Conservation (phyloP, 92 coral and sea anemone genomes). For the Epizoanthus scotinus region DNA sequence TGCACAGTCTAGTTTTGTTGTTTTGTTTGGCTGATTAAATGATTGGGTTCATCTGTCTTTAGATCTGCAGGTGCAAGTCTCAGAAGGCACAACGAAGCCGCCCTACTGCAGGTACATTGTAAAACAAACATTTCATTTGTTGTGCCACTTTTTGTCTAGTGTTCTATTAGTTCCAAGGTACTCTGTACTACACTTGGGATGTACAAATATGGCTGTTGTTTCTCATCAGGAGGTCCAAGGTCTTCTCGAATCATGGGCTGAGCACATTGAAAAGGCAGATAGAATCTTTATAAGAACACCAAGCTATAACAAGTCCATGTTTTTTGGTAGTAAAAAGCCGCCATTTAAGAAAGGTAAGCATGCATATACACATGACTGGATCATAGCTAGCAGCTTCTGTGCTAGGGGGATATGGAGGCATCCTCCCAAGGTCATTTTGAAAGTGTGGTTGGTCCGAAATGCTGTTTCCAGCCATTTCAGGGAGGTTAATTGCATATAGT, state of each 20-base stretch:
- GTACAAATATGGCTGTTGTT: not conserved
- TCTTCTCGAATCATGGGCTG: slow-evolving; percentile 85
- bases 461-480: not conserved
- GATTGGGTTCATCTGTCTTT: not conserved
- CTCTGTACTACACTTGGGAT: not conserved
- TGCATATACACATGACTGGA: not conserved
- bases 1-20: not conserved
- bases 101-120: slow-evolving; percentile 74
- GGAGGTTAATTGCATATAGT: too few species aligned
- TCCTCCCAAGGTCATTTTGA: not conserved
- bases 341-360: slow-evolving; percentile 79
- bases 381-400: not conserved
- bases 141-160: not conserved
- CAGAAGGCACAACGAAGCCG: slow-evolving; percentile 93
- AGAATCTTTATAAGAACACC: slow-evolving; percentile 85
- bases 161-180: not conserved
- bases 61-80: slow-evolving; percentile 98
- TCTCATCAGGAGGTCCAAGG: slow-evolving; percentile 77
- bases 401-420: not conserved
- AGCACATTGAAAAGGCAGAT: slow-evolving; percentile 73
- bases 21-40: not conserved
- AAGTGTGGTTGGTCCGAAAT: too few species aligned
- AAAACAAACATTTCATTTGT: not conserved
- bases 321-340: slow-evolving; percentile 92
- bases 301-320: slow-evolving; percentile 80